A percentile compares a stretch with the other conserved stretches of the same genome.
These are phyloP conservation scores for Aplidium turbinatum DNA, from an alignment of 23 tunicate species.

Conservation along the genomic window DNA sequence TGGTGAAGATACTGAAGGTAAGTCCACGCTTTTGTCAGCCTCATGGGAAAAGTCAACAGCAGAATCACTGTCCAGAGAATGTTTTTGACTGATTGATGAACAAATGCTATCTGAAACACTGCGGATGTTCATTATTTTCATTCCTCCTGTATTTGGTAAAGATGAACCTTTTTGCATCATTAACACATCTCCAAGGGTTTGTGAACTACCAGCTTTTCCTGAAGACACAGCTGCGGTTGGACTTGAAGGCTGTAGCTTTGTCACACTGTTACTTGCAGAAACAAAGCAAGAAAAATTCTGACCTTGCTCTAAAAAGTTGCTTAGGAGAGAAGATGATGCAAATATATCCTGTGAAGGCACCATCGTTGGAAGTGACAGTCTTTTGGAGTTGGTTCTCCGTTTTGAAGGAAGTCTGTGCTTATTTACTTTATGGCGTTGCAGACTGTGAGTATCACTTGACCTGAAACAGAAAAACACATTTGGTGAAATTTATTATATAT, in stretches of 20 bases:
- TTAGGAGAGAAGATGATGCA: background rate
- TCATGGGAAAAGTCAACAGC: conserved; percentile 5
- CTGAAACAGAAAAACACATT: conserved; percentile 26
- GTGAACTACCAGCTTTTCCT: background rate
- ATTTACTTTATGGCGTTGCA: conserved; percentile 47
- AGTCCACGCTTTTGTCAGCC: background rate
- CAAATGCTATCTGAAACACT: conserved; percentile 21
- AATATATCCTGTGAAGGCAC: conserved; percentile 2
- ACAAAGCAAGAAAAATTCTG: background rate
- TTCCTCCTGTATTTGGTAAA: background rate
- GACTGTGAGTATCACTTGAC: conserved; percentile 33
- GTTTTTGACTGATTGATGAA: background rate
- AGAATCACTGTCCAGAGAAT: conserved; percentile 12
- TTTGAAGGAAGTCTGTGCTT: conserved; percentile 26
- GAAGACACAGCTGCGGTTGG: background rate
- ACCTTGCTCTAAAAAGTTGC: conserved; percentile 2
- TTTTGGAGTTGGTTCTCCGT: conserved; percentile 3
- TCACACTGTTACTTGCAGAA: background rate
- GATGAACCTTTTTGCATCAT: background rate
- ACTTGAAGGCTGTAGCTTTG: background rate
- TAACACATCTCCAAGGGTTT: background rate
- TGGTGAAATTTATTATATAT: too few relatives aligned
- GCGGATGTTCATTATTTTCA: conserved; percentile 12
- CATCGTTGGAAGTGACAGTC: conserved; percentile 39
- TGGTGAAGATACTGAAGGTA: conserved; percentile 21